Conservation (phyloP, 92 coral and sea anemone species). For the Epizoanthus rinbou region DNA sequence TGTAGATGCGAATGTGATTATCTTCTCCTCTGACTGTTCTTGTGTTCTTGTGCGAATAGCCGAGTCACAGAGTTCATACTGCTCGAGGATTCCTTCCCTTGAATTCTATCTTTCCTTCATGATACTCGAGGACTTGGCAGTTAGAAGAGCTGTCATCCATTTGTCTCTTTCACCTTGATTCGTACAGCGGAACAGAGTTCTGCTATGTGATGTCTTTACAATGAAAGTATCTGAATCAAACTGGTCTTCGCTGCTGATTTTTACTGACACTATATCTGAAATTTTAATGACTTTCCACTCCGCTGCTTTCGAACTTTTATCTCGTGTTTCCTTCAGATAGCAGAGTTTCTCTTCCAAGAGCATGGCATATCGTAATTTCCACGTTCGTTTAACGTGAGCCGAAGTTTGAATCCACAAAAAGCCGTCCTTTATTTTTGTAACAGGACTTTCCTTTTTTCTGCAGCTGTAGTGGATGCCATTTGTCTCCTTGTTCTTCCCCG, state of each 20-base stretch:
- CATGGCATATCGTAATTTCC: slow-evolving; percentile 41
- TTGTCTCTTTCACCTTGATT: slow-evolving; percentile 39
- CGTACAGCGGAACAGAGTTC: slow-evolving; percentile 26
- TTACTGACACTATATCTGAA: slow-evolving; percentile 40
- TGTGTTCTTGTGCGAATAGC: too few species aligned
- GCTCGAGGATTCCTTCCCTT: too few species aligned
- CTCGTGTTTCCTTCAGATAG: slow-evolving; percentile 36
- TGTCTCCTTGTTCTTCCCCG: slow-evolving; percentile 24
- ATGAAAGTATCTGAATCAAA: slow-evolving; percentile 31
- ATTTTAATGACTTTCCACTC: slow-evolving; percentile 39
- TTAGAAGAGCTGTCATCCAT: slow-evolving; percentile 42
- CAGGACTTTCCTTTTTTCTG: slow-evolving; percentile 8
- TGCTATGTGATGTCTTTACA: slow-evolving; percentile 30
- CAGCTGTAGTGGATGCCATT: neutral
- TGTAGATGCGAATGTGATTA: too few species aligned
- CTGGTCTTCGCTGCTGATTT: slow-evolving; percentile 10
- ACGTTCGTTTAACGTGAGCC: slow-evolving; percentile 32
- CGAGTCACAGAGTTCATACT: too few species aligned
- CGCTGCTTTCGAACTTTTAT: slow-evolving; percentile 8
- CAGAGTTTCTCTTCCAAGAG: slow-evolving; percentile 39
- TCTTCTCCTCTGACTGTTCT: too few species aligned
- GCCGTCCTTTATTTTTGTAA: slow-evolving; percentile 37
- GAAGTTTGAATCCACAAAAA: slow-evolving; percentile 38
- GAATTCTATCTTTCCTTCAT: slow-evolving; percentile 8
- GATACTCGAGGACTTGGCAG: slow-evolving; percentile 26